A percentile compares a stretch with the other conserved stretches of the same genome.
Evolutionary conservation across 1,140 invertebrate species (phyloP).

Genomic region (Agrypnia vestita): DNA sequence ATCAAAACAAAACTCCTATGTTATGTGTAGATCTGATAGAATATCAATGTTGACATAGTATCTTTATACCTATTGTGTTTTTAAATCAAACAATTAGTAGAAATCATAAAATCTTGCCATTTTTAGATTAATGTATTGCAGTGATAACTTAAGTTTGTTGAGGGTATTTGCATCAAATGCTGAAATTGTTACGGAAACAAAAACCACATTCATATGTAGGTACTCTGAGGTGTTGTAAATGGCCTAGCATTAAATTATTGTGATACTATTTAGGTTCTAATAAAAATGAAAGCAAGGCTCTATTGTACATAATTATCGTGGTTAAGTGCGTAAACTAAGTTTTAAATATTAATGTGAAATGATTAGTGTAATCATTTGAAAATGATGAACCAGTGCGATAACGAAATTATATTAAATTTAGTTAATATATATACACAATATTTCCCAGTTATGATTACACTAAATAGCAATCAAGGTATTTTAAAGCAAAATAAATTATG

Average conservation of each 20-base stretch:
- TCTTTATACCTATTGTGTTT: constrained; percentile 42
- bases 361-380: constrained; percentile 50
- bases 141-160: constrained; percentile 35
- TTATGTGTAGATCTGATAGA: constrained; percentile 40
- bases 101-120: constrained; percentile 55
- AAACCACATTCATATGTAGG: constrained; percentile 35
- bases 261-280: constrained; percentile 62
- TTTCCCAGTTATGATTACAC: constrained; percentile 57
- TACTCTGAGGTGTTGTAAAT: constrained; percentile 47
- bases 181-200: constrained; percentile 50
- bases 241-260: constrained; percentile 61
- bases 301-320: constrained; percentile 61
- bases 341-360: constrained; percentile 57
- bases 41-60: constrained; percentile 28
- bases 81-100: constrained; percentile 44
- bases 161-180: constrained; percentile 59
- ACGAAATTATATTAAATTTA: constrained; percentile 59
- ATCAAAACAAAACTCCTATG: background rate
- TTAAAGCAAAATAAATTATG: constrained; percentile 56
- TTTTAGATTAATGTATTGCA: constrained; percentile 35
- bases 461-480: constrained; percentile 57
- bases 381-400: constrained; percentile 53
- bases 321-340: constrained; percentile 52
- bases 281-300: constrained; percentile 60
- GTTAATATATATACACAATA: constrained; percentile 49